Evolutionary conservation across 2,888 invertebrate species (phyloP), one percentile per base, ranked within the genome.

Genomic region (Julus scanicus): DNA sequence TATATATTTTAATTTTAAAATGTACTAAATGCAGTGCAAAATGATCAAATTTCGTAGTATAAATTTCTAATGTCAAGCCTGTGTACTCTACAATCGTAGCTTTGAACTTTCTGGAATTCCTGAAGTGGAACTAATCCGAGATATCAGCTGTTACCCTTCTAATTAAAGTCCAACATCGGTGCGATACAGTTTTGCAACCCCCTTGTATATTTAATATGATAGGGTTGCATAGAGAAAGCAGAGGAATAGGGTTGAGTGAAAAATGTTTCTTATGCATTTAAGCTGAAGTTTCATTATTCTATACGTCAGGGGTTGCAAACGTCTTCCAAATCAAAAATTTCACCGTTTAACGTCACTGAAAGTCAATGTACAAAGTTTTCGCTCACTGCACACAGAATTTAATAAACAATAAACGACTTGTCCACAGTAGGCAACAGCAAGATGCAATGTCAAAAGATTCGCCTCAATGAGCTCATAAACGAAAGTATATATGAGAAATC

Each of bases 391-490:
- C 80, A 37, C 80, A 80, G 80, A 80, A 80, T 80, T 80, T 80
- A 80, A 80, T 80, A 80, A 80, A 80, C 80, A 80, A 80, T 80
- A 80, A 80, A 80, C 80, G 80, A 80, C 80, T 80, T 80, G 80
- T 80, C 80, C 80, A 13, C 80, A 80, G 80, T 80, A 80, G 80
- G 80, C 80, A 80, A 80, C 80, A 80, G 37, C 80, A 80, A 80
- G 80, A 80, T 37, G 80, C 80, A 80, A 80, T 80, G 80, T 80
- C 80, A 80, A 37, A 80, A 80, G 80, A 80, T 80, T 37, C 37
- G 80, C 80, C 80, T 80, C 80, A 80, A 80, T 80, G 80, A 80
- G 80, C 80, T 80, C 80, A 80, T 80, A 80, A 80, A 80, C 80
- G 80, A 80, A 80, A 80, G 80, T 80, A 80, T 80, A 80, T 80